Evolutionary conservation across 2,797 vertebrate genomes (phyloP), one percentile per base, ranked within the genome.

Genomic region (Coilia nasus): DNA sequence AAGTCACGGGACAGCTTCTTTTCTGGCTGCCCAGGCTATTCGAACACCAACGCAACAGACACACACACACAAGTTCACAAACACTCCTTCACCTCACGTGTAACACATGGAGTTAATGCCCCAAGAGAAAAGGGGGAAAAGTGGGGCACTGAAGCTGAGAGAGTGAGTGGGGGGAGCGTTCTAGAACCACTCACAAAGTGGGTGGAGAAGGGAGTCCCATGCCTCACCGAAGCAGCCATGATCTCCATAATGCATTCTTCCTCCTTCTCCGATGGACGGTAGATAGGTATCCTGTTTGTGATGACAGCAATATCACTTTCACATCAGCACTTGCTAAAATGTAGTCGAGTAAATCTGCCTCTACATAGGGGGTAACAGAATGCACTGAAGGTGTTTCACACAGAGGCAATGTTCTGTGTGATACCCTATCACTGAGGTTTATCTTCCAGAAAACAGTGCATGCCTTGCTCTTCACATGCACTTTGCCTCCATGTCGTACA

Each of bases 401-500:
- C 6, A 21, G 17, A 41, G 35, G 0, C 4, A 71, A 17, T 28
- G 23, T 71, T 71, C 67, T 17, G 67, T 35, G 67, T 75, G 12
- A 17, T 7, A 41, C 31, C 28, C 28, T 19, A 41, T 41, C 67
- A 41, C 67, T 41, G 67, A n/a, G 3, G 6, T 67, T 28, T 28
- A 11, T 28, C 62, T 41, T 75, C 28, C 67, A 75, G 31, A 35
- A 5, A 31, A 31, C 9, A 25, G 15, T 41, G 67, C 28, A 46
- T 25, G 57, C 59, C 0, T 75, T 59, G 84, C 88, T 59, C 86
- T 85, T 96, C 94, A 97, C 86, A 94, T 90, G 86, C 96, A 96
- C 92, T 97, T 97, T 87, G 96, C 96, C 87, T 97, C 97, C 95
- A 97, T 93, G 89, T 96, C 96, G 84, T 98, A 98, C 85, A 97